These are phyloP conservation scores for Drosophila nr. fundita DNA, from an alignment of 2,888 invertebrate genomes.

Conservation along the genomic window DNA sequence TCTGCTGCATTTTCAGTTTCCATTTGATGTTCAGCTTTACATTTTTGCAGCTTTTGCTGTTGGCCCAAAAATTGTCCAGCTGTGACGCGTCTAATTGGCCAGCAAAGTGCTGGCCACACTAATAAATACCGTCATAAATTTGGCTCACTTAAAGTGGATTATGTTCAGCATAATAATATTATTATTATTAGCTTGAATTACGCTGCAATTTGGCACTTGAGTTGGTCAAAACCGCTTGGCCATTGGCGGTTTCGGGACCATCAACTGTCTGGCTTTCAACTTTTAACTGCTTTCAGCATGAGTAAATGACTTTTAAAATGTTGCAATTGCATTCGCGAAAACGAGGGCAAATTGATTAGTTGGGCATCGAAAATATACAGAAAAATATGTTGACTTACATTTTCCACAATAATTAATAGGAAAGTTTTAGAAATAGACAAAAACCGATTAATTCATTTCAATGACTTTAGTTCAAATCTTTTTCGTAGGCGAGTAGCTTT, in stretches of 20 bases:
- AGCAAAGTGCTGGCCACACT: constrained; percentile 56
- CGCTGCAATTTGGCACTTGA: constrained; percentile 30
- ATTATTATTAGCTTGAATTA: constrained; percentile 45
- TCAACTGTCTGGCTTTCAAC: constrained; percentile 32
- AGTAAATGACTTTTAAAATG: constrained; percentile 26
- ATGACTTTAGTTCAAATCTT: background rate
- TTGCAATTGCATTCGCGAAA: constrained; percentile 5
- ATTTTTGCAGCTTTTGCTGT: constrained; percentile 16
- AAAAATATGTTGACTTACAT: background rate
- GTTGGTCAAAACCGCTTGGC: constrained; percentile 19
- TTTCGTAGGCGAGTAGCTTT: background rate
- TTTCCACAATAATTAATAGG: background rate
- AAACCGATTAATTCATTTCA: background rate
- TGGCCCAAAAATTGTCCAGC: constrained; percentile 38
- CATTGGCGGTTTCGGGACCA: constrained; percentile 1
- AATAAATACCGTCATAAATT: constrained; percentile 60
- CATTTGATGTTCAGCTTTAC: constrained; percentile 27
- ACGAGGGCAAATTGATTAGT: constrained; percentile 7
- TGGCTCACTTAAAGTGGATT: constrained; percentile 47
- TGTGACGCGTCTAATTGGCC: constrained; percentile 69
- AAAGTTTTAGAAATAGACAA: background rate
- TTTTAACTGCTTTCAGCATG: constrained; percentile 25
- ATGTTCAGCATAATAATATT: constrained; percentile 27
- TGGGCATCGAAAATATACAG: background rate
- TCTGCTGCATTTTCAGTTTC: constrained; percentile 55